These are phyloP conservation scores for Trissolcus brochymenae DNA, from an alignment of 2,888 invertebrate species.

Conservation along the genomic window DNA sequence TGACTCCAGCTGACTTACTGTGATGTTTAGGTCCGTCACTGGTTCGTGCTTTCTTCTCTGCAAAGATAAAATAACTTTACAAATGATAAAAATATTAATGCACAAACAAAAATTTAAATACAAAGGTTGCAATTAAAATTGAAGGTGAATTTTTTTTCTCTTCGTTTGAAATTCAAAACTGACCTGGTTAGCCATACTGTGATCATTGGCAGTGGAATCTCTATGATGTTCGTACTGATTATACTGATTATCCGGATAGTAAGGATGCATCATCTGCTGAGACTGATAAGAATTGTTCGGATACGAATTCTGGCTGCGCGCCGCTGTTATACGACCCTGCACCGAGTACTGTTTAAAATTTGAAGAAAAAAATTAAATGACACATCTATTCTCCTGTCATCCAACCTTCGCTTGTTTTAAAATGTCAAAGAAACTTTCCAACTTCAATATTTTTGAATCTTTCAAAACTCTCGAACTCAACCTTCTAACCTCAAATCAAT, in stretches of 20 bases:
- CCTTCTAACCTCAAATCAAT: no score
- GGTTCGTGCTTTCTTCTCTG: slow-evolving; percentile 55
- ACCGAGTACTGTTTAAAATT: slow-evolving; percentile 58
- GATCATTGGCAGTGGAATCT: slow-evolving; percentile 63
- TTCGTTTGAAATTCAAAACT: not conserved
- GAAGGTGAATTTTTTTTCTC: slow-evolving; percentile 9
- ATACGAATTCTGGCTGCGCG: slow-evolving; percentile 45
- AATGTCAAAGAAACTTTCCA: not conserved
- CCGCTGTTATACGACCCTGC: slow-evolving; percentile 66
- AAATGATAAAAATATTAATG: slow-evolving; percentile 15
- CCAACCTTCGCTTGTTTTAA: not conserved
- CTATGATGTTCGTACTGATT: slow-evolving; percentile 51
- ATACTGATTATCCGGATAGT: slow-evolving; percentile 41
- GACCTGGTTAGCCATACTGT: slow-evolving; percentile 64
- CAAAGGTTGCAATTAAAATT: not conserved
- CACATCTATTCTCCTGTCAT: not conserved
- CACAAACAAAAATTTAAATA: not conserved
- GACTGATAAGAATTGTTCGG: slow-evolving; percentile 49
- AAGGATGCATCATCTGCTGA: slow-evolving; percentile 55
- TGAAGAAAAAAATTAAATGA: not conserved
- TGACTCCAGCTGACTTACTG: slow-evolving; percentile 80
- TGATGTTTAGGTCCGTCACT: slow-evolving; percentile 59
- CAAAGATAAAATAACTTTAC: slow-evolving; percentile 3
- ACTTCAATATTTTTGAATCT: not conserved
- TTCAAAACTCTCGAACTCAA: not conserved